A percentile compares a stretch with the other conserved stretches of the same genome.
Evolutionary conservation across 1,140 invertebrate genomes (phyloP).

Genomic region (Bombus sylvicola): DNA sequence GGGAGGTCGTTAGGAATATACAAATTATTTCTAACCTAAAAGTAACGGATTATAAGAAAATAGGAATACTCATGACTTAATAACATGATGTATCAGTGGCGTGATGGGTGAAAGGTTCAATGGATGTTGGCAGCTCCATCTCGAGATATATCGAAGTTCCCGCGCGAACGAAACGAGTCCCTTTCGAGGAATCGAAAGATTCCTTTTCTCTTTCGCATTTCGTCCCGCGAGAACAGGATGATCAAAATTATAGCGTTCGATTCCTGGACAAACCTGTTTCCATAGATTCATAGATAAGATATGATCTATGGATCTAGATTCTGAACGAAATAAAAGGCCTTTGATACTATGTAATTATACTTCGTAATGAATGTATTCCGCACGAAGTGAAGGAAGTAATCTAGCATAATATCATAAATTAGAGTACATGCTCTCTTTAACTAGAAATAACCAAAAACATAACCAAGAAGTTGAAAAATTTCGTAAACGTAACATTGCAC

Average conservation of each 20-base stretch:
- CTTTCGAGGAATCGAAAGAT: background rate
- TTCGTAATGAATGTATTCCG: background rate
- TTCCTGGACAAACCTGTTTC: background rate
- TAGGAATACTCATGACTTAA: constrained; percentile 13
- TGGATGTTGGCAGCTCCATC: constrained; percentile 60
- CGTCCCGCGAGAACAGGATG: background rate
- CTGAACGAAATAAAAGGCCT: background rate
- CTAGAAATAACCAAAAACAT: background rate
- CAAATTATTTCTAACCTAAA: constrained; percentile 26
- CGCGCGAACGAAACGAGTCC: background rate
- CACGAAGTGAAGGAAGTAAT: background rate
- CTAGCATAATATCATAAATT: background rate
- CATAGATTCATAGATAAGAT: background rate
- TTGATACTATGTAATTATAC: background rate
- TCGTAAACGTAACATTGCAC: no score
- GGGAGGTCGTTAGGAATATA: background rate
- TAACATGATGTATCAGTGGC: constrained; percentile 64
- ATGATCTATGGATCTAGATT: background rate
- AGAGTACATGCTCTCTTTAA: background rate
- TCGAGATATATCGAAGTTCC: constrained; percentile 24
- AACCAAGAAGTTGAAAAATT: background rate
- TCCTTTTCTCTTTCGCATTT: background rate
- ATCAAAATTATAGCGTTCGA: constrained; percentile 8
- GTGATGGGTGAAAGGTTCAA: constrained; percentile 81
- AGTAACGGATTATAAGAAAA: constrained; percentile 52